Evolutionary conservation across 2,888 invertebrate genomes (phyloP).

Genomic region (Synergus gifuensis): DNA sequence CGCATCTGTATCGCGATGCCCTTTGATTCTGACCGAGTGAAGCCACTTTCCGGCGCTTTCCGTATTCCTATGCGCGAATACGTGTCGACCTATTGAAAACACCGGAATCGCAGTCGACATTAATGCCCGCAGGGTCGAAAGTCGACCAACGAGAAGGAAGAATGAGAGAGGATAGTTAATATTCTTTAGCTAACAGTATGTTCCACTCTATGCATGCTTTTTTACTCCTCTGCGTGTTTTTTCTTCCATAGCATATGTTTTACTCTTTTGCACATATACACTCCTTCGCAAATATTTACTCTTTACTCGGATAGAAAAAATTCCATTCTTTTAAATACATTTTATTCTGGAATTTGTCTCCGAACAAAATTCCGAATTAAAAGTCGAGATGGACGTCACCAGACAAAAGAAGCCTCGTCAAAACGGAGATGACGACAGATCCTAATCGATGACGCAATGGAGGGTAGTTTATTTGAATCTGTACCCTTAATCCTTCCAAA

Average conservation of each 20-base stretch:
- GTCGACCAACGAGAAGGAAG: not conserved
- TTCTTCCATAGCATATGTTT: not conserved
- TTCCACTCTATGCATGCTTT: not conserved
- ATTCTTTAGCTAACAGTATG: slow-evolving; percentile 14
- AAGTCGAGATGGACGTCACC: too few species aligned
- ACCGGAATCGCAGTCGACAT: slow-evolving; percentile 19
- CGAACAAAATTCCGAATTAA: too few species aligned
- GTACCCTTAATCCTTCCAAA: too few species aligned
- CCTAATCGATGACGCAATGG: too few species aligned
- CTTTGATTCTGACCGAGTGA: slow-evolving; percentile 39
- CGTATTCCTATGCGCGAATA: not conserved
- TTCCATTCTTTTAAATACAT: too few species aligned
- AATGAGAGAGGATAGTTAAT: not conserved
- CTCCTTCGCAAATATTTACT: not conserved
- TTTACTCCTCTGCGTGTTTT: not conserved
- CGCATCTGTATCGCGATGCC: slow-evolving; percentile 41
- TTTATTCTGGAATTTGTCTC: too few species aligned
- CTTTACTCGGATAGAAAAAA: not conserved
- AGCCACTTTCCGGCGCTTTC: slow-evolving; percentile 35
- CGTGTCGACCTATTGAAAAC: slow-evolving; percentile 9
- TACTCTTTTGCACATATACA: too few species aligned
- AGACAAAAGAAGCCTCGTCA: too few species aligned
- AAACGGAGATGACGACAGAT: too few species aligned
- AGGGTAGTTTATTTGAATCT: too few species aligned
- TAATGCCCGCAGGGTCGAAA: slow-evolving; percentile 27